These are phyloP conservation scores for Capricornis sumatraensis DNA, from an alignment of 2,113 vertebrate species.

Conservation along the genomic window DNA sequence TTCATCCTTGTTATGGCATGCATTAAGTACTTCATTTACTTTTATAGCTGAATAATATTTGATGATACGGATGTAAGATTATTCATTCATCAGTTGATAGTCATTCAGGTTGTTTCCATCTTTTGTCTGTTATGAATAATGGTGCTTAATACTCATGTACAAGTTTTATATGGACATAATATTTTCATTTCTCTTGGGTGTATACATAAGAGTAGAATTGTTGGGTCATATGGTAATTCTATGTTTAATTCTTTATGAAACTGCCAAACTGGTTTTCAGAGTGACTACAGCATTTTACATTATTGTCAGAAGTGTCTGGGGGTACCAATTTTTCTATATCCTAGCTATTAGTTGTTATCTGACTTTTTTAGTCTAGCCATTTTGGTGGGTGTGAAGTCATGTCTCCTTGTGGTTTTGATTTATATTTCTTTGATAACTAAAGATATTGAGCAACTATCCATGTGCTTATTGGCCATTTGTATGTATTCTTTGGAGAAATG, in stretches of 20 bases:
- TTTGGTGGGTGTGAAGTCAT: neutral
- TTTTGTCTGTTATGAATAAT: constrained; percentile 13
- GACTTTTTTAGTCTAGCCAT: neutral
- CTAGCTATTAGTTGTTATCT: neutral
- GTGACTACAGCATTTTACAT: neutral
- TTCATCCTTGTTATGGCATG: neutral
- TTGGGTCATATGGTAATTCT: neutral
- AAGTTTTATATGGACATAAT: neutral
- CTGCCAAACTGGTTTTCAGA: neutral
- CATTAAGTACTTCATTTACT: neutral
- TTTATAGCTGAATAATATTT: neutral
- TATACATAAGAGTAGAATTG: neutral
- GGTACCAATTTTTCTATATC: neutral
- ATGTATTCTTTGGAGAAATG: neutral
- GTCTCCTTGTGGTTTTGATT: neutral
- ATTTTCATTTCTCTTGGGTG: constrained; percentile 12
- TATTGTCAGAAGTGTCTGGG: neutral
- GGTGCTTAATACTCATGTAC: neutral
- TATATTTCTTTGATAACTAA: neutral
- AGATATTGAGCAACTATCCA: neutral
- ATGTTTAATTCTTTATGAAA: neutral
- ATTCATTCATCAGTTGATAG: neutral
- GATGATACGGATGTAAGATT: neutral
- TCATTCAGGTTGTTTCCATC: neutral
- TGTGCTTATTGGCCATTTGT: neutral